Percentiles rank a stretch among this genome's conserved stretches.
These are phyloP conservation scores for Ursus arctos DNA, from an alignment of 2,113 vertebrate species.

Conservation along the genomic window DNA sequence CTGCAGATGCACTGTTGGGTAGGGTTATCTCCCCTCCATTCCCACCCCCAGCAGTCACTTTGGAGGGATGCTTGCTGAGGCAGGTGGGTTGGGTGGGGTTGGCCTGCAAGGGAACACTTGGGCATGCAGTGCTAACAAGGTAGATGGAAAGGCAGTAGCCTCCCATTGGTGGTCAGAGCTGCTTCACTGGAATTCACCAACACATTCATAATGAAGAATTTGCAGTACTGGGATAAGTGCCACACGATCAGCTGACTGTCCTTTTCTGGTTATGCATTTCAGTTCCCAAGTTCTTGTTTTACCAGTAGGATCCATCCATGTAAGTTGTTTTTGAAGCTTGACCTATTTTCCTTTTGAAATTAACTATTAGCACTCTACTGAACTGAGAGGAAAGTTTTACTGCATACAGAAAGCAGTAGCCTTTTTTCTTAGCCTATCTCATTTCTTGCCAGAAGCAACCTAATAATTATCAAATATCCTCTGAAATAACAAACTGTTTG, in stretches of 20 bases:
- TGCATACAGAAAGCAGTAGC: not conserved
- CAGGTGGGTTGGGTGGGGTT: not conserved
- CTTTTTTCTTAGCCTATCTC: not conserved
- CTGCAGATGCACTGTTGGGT: not conserved
- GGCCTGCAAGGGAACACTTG: not conserved
- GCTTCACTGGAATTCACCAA: slow-evolving; percentile 91
- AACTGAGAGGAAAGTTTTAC: not conserved
- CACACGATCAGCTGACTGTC: slow-evolving; percentile 85
- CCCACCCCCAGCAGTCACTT: not conserved
- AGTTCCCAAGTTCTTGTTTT: slow-evolving; percentile 86
- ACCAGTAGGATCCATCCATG: slow-evolving; percentile 90
- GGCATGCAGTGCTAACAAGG: not conserved
- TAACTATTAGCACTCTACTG: slow-evolving; percentile 84
- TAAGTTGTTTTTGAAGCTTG: slow-evolving; percentile 95
- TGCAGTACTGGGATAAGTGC: slow-evolving; percentile 94
- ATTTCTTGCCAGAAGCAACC: not conserved
- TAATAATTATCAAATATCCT: slow-evolving; percentile 66
- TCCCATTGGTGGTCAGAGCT: slow-evolving; percentile 94
- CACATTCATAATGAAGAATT: slow-evolving; percentile 94
- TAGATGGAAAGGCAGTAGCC: slow-evolving; percentile 86
- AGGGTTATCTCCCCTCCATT: not conserved
- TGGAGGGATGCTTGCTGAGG: not conserved
- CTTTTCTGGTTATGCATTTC: not conserved
- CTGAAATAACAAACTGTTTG: slow-evolving; percentile 82
- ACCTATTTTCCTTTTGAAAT: slow-evolving; percentile 93